Evolutionary conservation across 1,140 invertebrate genomes (phyloP).

Genomic region (Cataglyphis hispanica): DNA sequence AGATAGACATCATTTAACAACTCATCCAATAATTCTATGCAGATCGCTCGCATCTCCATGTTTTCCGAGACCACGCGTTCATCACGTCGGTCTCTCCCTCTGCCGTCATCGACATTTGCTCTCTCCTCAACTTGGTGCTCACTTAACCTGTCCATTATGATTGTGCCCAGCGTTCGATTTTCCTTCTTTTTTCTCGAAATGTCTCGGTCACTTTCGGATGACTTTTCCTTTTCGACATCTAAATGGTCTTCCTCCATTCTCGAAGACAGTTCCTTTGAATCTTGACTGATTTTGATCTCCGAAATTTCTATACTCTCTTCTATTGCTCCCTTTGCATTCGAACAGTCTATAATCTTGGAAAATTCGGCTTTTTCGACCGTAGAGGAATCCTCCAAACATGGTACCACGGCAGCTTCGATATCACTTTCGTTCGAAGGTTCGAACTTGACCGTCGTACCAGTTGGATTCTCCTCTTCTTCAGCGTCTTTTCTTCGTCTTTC

Average conservation of each 20-base stretch:
- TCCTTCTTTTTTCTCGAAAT: conserved; percentile 52
- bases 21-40: conserved; percentile 78
- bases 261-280: neutral
- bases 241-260: neutral
- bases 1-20: conserved; percentile 77
- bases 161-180: conserved; percentile 73
- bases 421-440: conserved; percentile 78
- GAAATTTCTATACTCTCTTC: neutral
- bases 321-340: neutral
- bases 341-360: neutral
- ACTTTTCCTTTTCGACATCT: neutral
- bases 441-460: conserved; percentile 42
- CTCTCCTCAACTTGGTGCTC: conserved; percentile 70
- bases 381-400: conserved; percentile 49
- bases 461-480: conserved; percentile 72
- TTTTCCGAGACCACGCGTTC: conserved; percentile 48
- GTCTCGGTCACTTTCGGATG: neutral
- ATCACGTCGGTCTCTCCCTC: conserved; percentile 26
- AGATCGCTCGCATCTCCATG: conserved; percentile 70
- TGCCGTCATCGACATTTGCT: conserved; percentile 25
- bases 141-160: conserved; percentile 80
- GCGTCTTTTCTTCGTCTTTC: conserved; percentile 59
- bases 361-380: neutral
- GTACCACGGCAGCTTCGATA: conserved; percentile 75
- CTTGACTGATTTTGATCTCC: neutral